phyloP scores from a whole-genome alignment of 92 coral and sea anemone species.

The Pocillopora grandis region DNA sequence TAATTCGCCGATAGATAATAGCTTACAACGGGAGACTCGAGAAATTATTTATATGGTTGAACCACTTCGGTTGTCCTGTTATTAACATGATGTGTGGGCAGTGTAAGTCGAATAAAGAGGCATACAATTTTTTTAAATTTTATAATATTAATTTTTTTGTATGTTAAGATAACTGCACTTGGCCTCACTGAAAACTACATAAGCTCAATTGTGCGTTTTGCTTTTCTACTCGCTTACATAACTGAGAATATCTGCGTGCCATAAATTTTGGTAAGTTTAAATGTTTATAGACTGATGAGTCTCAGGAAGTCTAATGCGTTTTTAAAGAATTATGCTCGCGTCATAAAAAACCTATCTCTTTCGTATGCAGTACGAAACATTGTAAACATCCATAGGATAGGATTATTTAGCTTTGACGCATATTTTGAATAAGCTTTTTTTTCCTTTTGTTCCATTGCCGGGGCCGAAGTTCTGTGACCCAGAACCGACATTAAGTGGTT shows the following conservation, averaged over 20 bases:
- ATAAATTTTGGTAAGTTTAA: neutral
- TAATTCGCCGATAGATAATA: constrained; percentile 3
- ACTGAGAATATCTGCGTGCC: neutral
- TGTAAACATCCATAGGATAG: neutral
- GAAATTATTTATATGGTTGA: neutral
- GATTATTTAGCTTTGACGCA: neutral
- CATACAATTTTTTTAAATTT: neutral
- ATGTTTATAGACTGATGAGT: neutral
- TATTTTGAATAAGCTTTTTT: too few relatives aligned
- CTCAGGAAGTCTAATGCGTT: neutral
- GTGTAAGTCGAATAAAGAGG: neutral
- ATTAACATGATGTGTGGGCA: neutral
- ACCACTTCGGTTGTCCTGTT: constrained; percentile 9
- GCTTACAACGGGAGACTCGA: constrained; percentile 12
- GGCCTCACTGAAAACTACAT: neutral
- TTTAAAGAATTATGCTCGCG: neutral
- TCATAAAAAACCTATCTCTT: too few relatives aligned
- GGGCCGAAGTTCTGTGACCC: too few relatives aligned
- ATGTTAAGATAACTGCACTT: neutral
- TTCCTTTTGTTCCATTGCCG: too few relatives aligned
- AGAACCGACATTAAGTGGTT: too few relatives aligned
- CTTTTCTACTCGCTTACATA: neutral
- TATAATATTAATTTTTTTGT: neutral
- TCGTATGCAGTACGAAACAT: too few relatives aligned
- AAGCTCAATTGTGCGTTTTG: neutral